phyloP scores from a whole-genome alignment of 1,140 invertebrate genomes.

The Tetramorium simillimum region DNA sequence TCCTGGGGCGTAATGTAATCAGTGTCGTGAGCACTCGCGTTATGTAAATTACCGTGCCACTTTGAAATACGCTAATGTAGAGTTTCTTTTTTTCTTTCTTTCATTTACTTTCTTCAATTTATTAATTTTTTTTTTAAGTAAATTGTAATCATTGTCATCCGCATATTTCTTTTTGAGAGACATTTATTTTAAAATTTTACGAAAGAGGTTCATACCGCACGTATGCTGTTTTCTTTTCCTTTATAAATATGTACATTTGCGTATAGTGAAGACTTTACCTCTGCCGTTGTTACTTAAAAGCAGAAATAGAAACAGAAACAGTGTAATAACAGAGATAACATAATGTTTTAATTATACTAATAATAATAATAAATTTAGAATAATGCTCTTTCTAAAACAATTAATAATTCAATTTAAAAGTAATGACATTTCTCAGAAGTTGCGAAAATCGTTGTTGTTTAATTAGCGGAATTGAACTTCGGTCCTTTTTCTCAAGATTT shows the following conservation, averaged over 20 bases:
- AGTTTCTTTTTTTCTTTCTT: neutral
- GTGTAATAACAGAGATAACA: neutral
- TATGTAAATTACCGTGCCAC: constrained; percentile 27
- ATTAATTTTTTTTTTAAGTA: neutral
- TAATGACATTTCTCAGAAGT: neutral
- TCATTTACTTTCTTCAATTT: neutral
- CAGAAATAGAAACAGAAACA: neutral
- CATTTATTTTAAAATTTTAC: neutral
- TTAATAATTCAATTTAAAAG: neutral
- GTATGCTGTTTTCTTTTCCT: neutral
- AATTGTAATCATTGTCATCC: constrained; percentile 9
- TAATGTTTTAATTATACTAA: neutral
- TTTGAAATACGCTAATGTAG: constrained; percentile 29
- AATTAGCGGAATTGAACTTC: constrained; percentile 1
- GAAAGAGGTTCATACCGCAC: neutral
- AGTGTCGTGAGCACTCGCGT: constrained; percentile 29
- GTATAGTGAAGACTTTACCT: neutral
- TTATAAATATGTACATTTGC: neutral
- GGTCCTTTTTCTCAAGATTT: neutral
- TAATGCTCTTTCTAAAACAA: neutral
- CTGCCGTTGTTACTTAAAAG: neutral
- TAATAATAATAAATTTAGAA: neutral
- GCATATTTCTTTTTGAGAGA: neutral
- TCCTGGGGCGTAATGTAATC: constrained; percentile 45
- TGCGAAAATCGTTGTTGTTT: neutral